Evolutionary conservation across 2,888 invertebrate species (phyloP), one percentile per base, ranked within the genome.

Genomic region (Tachina fera): DNA sequence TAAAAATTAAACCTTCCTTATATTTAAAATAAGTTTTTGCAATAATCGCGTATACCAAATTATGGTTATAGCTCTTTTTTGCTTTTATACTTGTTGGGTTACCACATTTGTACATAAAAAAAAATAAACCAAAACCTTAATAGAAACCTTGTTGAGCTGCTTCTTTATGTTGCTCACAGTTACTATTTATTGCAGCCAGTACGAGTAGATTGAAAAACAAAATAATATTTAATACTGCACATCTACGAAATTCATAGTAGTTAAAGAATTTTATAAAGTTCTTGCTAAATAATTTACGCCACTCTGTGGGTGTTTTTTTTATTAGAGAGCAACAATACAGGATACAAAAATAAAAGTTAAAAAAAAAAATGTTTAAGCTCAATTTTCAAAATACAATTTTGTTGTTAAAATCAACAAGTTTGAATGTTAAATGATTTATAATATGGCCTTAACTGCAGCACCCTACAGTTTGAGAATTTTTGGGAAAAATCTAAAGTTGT

Each of bases 251-350:
- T 67, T 67, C 31, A 31, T 6, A 31, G 31, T 76, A 14, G 31
- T 63, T 47, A 45, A n/a, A 63, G 71, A 45, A 39, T 72, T 71
- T 63, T 39, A 45, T 63, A 8, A 56, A 79, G 56, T 71, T 71
- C 39, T 47, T 71, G 16, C 41, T 41, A 56, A 65, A 63, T 56
- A 79, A 63, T 72, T 72, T 65, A 56, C 56, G 49, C 60, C 74
- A 68, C 74, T 53, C 60, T 74, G 74, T 81, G 80, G 74, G 80
- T 68, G 80, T 67, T 67, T 80, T 67, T 80, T 74, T 75, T 31
- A 81, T 81, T 74, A 81, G 51, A 51, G 74, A 61, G 56, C 60
- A 41, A 22, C 49, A 49, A 58, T 58, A 13, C 41, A 45, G n/a
- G 11, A 19, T 41, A 31, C 31, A 31, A 31, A 4, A 31, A 31